Evolutionary conservation across 2,888 invertebrate genomes (phyloP), one percentile per base, ranked within the genome.

Genomic region (Drosophila trichaetosa): DNA sequence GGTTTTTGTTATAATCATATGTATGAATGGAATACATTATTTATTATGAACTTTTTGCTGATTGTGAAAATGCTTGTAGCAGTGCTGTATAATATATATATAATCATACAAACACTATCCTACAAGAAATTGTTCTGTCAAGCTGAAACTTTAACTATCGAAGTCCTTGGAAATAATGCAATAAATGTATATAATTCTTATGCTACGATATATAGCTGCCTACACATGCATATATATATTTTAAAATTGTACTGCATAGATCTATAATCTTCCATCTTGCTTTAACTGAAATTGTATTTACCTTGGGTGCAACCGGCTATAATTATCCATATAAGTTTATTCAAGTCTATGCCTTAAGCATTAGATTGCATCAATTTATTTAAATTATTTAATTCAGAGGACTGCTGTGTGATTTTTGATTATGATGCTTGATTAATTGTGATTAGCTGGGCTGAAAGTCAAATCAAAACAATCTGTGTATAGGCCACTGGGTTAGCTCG

Each of bases 361-460:
- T 49, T 10, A 18, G 1, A n/a, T 38, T 13, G 27, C 27, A n/a
- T 27, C 0, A 27, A 7, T 36, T 36, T 27, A 31, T 57, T 48
- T 18, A 0, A 29, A 7, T 31, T 42, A 16, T 13, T 38, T 33
- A 24, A 11, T 18, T 46, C 38, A 49, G 34, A 46, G 57, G 7
- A 38, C 21, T 42, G 10, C 27, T 11, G 4, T 52, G 34, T 27
- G 21, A 33, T 58, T 58, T 48, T 42, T 48, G 64, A 72, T 72
- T 42, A 29, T 21, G 42, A 31, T 34, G 21, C 27, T 34, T 63
- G 65, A 71, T 60, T 72, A 66, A 68, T 71, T 75, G 62, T 34
- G 78, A 79, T 78, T 72, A 78, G 59, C 58, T 75, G 58, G 69
- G 62, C 72, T 75, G 54, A 54, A 76, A 66, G 46, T 63, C 56